phyloP scores from a whole-genome alignment of 30 jellyfish, hydroid and myxozoan genomes.

The Pseudorhiza aurosa region DNA sequence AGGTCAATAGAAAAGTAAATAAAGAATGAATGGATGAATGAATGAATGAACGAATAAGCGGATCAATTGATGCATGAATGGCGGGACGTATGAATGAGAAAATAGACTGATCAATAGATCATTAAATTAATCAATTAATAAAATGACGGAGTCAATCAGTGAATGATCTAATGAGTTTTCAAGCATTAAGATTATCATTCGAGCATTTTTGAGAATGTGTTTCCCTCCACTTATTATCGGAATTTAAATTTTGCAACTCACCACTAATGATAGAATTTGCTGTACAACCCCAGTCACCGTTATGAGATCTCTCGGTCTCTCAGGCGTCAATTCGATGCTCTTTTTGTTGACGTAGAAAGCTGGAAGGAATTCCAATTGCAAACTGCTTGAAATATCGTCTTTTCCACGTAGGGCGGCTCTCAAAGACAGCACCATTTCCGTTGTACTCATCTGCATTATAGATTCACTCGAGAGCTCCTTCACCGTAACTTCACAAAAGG shows the following conservation, averaged over 20 bases:
- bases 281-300: background rate
- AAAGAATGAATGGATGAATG: too few species aligned
- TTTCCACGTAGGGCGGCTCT: conserved; percentile 30
- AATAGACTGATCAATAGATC: too few species aligned
- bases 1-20: too few species aligned
- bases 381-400: background rate
- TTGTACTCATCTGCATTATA: background rate
- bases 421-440: background rate
- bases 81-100: too few species aligned
- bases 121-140: too few species aligned
- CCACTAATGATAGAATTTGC: conserved; percentile 8
- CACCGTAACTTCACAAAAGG: conserved; percentile 51
- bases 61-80: too few species aligned
- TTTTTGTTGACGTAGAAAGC: conserved; percentile 3
- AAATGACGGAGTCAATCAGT: too few species aligned
- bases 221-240: too few species aligned
- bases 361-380: conserved; percentile 8
- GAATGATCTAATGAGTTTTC: too few species aligned
- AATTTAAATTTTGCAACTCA: background rate
- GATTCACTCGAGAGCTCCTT: background rate
- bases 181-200: too few species aligned
- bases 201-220: too few species aligned
- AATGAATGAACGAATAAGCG: too few species aligned
- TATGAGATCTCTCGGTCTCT: conserved; percentile 2
- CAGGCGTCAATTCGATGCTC: conserved; percentile 1